Base-by-base conservation (phyloP, 2,888 invertebrate species). In the Cordylochernes scorpioides region DNA sequence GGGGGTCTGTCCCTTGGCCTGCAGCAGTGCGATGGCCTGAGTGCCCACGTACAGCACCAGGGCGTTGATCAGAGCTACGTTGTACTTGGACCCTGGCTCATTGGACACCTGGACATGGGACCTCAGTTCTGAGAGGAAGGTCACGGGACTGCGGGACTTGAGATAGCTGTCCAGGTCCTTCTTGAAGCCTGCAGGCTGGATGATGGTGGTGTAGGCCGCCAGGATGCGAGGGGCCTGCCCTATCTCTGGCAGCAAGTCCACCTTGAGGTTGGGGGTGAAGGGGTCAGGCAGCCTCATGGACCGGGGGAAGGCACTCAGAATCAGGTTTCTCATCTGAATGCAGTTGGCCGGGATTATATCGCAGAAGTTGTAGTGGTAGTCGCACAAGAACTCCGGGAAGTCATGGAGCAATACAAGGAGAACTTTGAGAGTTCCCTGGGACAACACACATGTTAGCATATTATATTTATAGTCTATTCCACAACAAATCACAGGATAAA, bases 301-400 rank as follows among this genome's bases (percentile, higher is more conserved):
- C 27, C 91, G 64, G 7, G 97, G 97, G 52, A 91, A 97, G 3
- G 97, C 97, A 3, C 91, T 88, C 37, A 99, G 59, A 30, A 99
- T 88, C 32, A 99, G 62, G 52, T 99, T 99, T 28, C 97, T 65
- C 82, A 99, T 84, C 51, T 67, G 94, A 42, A 97, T 88, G 56
- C 97, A 97, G 54, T 97, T 97, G 3, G 94, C 84, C 26, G 97
- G 94, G 45, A 99, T 94, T 36, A 84, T 88, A 54, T 99, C 97
- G 54, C 97, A 94, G 58, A 99, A 88, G 25, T 82, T 80, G 53
- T 94, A 94, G 54, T 97, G 91, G 54, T 91, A 94, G 52, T 99
- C 97, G 55, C 94, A 94, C 28, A 99, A 63, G 54, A 99, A 88
- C 57, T 99, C 97, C 0, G 97, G 97, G 54, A 99, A 99, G 53